Percentiles rank a stretch among this genome's conserved stretches.
phyloP scores from a whole-genome alignment of 2,888 invertebrate genomes.

The Drosophila histrio region DNA sequence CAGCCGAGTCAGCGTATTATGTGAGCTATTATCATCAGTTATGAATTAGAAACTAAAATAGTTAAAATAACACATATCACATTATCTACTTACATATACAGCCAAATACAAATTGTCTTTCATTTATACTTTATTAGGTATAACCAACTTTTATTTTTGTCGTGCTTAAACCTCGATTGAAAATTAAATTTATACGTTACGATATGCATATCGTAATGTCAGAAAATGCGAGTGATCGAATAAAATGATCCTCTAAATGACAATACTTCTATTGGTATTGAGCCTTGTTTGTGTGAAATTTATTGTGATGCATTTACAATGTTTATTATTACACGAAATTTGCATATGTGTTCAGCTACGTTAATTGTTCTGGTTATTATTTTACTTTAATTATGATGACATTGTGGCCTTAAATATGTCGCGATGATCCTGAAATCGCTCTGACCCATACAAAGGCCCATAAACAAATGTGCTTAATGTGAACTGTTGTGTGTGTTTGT shows the following conservation, averaged over 20 bases:
- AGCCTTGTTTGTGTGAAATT: conserved; percentile 25
- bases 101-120: background rate
- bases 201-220: conserved; percentile 16
- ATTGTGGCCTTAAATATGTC: conserved; percentile 59
- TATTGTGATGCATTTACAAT: conserved; percentile 40
- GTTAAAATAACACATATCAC: too few relatives aligned
- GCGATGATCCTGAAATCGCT: conserved; percentile 22
- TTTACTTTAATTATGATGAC: conserved; percentile 62
- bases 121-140: background rate
- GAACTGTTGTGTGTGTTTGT: conserved; percentile 3
- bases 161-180: background rate
- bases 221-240: conserved; percentile 9
- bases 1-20: conserved; percentile 49
- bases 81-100: background rate
- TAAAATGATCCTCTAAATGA: conserved; percentile 18
- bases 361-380: conserved; percentile 40
- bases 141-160: background rate
- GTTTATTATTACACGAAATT: conserved; percentile 55
- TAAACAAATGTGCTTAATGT: conserved; percentile 50
- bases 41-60: too few relatives aligned
- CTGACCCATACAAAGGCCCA: conserved; percentile 51
- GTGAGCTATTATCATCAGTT: conserved; percentile 67
- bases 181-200: conserved; percentile 5
- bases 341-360: conserved; percentile 39
- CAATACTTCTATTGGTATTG: background rate